A percentile compares a stretch with the other conserved stretches of the same genome.
phyloP scores from a whole-genome alignment of 2,888 invertebrate species.

The Abscondita cerata region DNA sequence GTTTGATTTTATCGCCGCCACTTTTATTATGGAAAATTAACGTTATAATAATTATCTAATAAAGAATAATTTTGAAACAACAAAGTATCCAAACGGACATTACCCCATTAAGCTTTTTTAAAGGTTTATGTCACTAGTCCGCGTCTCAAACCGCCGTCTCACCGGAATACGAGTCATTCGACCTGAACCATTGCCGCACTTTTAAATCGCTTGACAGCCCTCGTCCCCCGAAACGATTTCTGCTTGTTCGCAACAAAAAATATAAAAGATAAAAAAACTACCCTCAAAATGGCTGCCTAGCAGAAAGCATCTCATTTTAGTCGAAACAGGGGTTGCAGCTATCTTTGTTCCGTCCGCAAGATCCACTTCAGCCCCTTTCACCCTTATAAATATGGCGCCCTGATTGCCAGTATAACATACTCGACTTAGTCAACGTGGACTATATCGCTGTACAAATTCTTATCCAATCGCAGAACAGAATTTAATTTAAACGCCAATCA shows the following conservation, averaged over 20 bases:
- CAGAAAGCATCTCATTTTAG: constrained; percentile 63
- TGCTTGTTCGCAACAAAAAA: constrained; percentile 58
- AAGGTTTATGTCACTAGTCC: constrained; percentile 25
- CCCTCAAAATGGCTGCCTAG: constrained; percentile 77
- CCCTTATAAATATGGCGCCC: constrained; percentile 63
- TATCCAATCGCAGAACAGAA: constrained; percentile 37
- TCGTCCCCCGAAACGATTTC: constrained; percentile 59
- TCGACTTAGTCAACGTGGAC: constrained; percentile 58
- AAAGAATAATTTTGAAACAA: constrained; percentile 11
- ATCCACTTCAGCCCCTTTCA: constrained; percentile 61
- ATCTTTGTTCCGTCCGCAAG: constrained; percentile 61
- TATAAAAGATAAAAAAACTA: constrained; percentile 64
- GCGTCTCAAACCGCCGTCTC: constrained; percentile 31
- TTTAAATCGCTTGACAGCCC: constrained; percentile 54
- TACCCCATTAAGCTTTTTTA: constrained; percentile 26
- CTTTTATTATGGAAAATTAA: background rate
- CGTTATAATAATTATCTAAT: constrained; percentile 4
- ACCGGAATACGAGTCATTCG: constrained; percentile 33
- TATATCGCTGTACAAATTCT: constrained; percentile 35
- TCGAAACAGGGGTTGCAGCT: constrained; percentile 60
- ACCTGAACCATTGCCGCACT: constrained; percentile 44
- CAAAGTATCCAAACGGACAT: constrained; percentile 18
- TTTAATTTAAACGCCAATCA: constrained; percentile 41
- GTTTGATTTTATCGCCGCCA: constrained; percentile 2
- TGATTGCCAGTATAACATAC: constrained; percentile 62